phyloP scores from a whole-genome alignment of 2,797 vertebrate species.

The Craterocephalus amniculus region DNA sequence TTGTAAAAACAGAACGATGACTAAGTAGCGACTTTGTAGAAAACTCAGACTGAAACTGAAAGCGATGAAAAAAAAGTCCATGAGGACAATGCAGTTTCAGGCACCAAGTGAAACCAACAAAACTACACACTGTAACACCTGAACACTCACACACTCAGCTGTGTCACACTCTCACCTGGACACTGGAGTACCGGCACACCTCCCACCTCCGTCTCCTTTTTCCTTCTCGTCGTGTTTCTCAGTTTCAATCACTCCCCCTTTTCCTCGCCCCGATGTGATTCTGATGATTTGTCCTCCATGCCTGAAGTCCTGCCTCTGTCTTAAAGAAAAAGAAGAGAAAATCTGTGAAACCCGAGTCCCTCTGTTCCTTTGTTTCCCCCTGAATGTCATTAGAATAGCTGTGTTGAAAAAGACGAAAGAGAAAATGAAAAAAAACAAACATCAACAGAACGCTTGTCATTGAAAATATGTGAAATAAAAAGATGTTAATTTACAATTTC shows the following conservation, averaged over 20 bases:
- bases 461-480: conserved; percentile 77
- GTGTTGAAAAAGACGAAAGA: conserved; percentile 64
- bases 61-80: conserved; percentile 1
- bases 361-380: conserved; percentile 55
- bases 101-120: conserved; percentile 30
- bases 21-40: conserved; percentile 32
- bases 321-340: conserved; percentile 13
- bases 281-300: conserved; percentile 61
- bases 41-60: conserved; percentile 23
- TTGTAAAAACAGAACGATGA: conserved; percentile 36
- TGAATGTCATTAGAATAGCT: conserved; percentile 72
- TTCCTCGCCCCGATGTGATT: conserved; percentile 36
- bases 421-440: conserved; percentile 26
- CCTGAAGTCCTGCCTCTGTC: conserved; percentile 49
- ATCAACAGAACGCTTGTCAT: conserved; percentile 58
- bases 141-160: conserved; percentile 50
- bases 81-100: conserved; percentile 45
- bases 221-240: conserved; percentile 35
- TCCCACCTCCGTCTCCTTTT: conserved; percentile 31
- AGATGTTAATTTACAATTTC: conserved; percentile 71
- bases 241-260: conserved; percentile 25
- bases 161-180: conserved; percentile 59
- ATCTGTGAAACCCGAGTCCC: neutral
- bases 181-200: conserved; percentile 55
- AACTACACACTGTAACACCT: conserved; percentile 43